Evolutionary conservation across 2,113 vertebrate genomes (phyloP).

Genomic region (Electrona antarctica): DNA sequence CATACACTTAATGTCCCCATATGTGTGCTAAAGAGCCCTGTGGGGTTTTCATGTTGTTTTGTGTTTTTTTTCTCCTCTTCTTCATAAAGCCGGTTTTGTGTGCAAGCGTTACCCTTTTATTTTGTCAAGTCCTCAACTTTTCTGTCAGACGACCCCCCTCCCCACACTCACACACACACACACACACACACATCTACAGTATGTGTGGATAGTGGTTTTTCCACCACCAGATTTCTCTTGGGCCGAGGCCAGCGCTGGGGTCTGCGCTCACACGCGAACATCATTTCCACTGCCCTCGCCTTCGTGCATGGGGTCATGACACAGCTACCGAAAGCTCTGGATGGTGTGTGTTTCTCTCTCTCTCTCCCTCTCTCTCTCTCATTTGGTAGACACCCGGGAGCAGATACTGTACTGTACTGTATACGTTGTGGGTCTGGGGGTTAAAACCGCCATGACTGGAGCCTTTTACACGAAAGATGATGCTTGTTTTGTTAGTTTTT

Average conservation of each 20-base stretch:
- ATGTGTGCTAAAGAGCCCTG: slow-evolving; percentile 5
- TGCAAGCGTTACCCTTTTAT: no score
- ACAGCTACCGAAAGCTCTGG: slow-evolving; percentile 36
- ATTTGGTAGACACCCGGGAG: slow-evolving; percentile 12
- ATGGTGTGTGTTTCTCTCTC: background rate
- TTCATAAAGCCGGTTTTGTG: background rate
- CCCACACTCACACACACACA: no score
- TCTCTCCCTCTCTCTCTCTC: no score
- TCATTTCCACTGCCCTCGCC: slow-evolving; percentile 48
- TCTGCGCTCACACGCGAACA: slow-evolving; percentile 40
- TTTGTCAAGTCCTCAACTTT: slow-evolving; percentile 15
- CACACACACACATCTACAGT: background rate
- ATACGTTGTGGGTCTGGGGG: slow-evolving; percentile 1
- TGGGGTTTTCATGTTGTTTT: slow-evolving; percentile 6
- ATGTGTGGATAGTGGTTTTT: slow-evolving; percentile 36
- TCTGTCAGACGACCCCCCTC: slow-evolving; percentile 2
- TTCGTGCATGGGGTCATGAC: slow-evolving; percentile 40
- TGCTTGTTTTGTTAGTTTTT: slow-evolving; percentile 27
- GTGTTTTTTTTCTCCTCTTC: slow-evolving; percentile 4
- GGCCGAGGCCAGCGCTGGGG: slow-evolving; percentile 34
- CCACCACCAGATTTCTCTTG: slow-evolving; percentile 34
- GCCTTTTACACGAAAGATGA: background rate
- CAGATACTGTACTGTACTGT: background rate
- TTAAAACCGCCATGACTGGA: slow-evolving; percentile 13
- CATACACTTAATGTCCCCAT: slow-evolving; percentile 1